A percentile compares a stretch with the other conserved stretches of the same genome.
Conservation (phyloP, 37 sponge, comb jelly and placozoan species). For the Geodia barretti region DNA sequence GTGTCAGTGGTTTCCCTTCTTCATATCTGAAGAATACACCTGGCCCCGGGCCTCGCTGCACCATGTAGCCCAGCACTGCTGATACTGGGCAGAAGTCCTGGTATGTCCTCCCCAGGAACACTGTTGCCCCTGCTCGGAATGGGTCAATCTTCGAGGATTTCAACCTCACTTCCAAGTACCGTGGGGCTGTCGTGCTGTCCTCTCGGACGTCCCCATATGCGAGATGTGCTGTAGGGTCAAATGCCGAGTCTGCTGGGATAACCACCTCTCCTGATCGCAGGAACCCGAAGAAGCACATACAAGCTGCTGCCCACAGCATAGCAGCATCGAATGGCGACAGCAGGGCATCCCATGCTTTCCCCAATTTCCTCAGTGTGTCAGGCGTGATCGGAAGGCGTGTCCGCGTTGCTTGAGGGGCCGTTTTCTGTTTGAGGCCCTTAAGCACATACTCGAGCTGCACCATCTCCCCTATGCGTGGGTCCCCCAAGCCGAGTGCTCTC, state of each 20-base stretch:
- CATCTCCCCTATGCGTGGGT: neutral
- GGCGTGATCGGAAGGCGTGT: neutral
- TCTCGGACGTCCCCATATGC: neutral
- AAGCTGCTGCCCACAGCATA: neutral
- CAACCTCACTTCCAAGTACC: neutral
- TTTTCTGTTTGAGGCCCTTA: conserved; percentile 2
- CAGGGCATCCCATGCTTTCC: neutral
- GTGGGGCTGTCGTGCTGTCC: neutral
- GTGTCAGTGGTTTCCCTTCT: conserved; percentile 7
- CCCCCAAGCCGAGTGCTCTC: conserved; percentile 30
- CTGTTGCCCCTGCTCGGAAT: conserved; percentile 20
- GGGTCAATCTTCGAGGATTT: conserved; percentile 40
- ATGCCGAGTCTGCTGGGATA: neutral
- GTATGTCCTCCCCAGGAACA: conserved; percentile 19
- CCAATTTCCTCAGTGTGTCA: neutral
- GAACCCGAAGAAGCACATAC: neutral
- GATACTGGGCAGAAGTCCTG: conserved; percentile 15
- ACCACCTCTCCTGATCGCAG: neutral
- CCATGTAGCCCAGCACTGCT: conserved; percentile 23
- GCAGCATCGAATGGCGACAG: neutral
- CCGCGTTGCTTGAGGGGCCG: neutral
- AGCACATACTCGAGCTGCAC: conserved; percentile 17
- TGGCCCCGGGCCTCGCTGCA: neutral
- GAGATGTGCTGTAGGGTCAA: neutral
- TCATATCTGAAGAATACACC: conserved; percentile 19